Base-by-base conservation (phyloP, 2,888 invertebrate species). In the Amiota mariae region DNA sequence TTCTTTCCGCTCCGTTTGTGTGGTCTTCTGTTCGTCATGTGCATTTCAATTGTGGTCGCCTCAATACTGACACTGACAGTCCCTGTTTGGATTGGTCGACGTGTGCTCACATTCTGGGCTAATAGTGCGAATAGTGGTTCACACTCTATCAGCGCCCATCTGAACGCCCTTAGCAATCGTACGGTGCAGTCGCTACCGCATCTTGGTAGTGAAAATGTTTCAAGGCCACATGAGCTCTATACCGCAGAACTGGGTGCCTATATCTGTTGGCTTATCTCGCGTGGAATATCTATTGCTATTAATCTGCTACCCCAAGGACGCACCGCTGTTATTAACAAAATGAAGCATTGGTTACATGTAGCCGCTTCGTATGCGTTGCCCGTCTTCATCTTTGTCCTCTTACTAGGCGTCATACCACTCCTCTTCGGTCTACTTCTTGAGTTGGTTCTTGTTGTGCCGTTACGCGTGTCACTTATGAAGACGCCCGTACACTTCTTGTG, bases 171-270 rank as follows among this genome's bases (percentile, higher is more conserved):
- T 15, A 15, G 59, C 59, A 0, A 54, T 66, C 0, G 73, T 73
- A 2, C 56, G 12, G 67, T 15, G 12, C 11, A 11, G 11, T 15
- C 20, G 4, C 36, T 6, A 36, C 36, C 36, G 3, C 78, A 81
- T 59, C 78, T 77, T 13, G 80, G 74, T 0, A 81, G 79, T 0
- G 89, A 89, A 74, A 84, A 85, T 51, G 77, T 88, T 0, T 91
- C 93, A n/a, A 92, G 94, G 18, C 96, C 98, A 0, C 98, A 99
- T 89, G 99, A 99, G 90, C 90, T 99, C 6, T 99, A 99, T 89
- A 98, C 98, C 0, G 96, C 97, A 0, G 97, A 98, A 0, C 96
- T 89, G 90, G 96, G 99, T 8, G 94, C 97, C 79, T 99, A 99
- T 90, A 92, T 97, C 15, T 98, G 98, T 90, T 98, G 98, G 98